Base-by-base conservation (phyloP, 1,140 invertebrate genomes). In the Meteorus sp. region DNA sequence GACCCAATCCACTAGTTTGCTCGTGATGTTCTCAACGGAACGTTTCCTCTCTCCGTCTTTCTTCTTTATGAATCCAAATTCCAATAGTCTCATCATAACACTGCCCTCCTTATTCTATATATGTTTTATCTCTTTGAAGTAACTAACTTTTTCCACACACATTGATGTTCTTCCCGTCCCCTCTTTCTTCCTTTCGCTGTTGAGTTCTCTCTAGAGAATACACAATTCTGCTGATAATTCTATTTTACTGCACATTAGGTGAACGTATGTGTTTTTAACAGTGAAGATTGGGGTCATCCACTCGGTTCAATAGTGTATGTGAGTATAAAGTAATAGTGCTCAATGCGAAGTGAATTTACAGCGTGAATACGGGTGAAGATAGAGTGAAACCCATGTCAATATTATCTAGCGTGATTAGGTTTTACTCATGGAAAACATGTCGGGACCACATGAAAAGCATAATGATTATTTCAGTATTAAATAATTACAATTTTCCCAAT, bases 201-300 rank as follows among this genome's bases (percentile, higher is more conserved):
- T 54, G 3, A 37, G 13, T 6, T 27, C 29, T 4, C 4, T n/a
- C n/a, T n/a, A n/a, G n/a, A n/a, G 39, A 39, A 53, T 39, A 3
- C 22, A 5, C 15, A 2, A n/a, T 11, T 41, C 13, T 44, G 2
- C 2, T 9, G 20, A 13, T 11, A 37, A 13, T 44, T 48, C 41
- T 35, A 22, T 29, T 59, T 58, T 20, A 13, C 37, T 27, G n/a
- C 13, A 29, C n/a, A 59, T 45, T 52, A 59, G 52, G 25, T 48
- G 52, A 59, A 44, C 47, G 47, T 33, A n/a, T n/a, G 25, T n/a
- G 48, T 50, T 52, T 31, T 11, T 25, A 17, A 27, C 19, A 37
- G 27, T 31, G 17, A 17, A 33, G 17, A 52, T 52, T 37, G 50
- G 37, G 50, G 31, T 35, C 15, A 31, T 35, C 27, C 50, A 35